Base-by-base conservation (phyloP, 2,888 invertebrate species). In the Amiota minor region DNA sequence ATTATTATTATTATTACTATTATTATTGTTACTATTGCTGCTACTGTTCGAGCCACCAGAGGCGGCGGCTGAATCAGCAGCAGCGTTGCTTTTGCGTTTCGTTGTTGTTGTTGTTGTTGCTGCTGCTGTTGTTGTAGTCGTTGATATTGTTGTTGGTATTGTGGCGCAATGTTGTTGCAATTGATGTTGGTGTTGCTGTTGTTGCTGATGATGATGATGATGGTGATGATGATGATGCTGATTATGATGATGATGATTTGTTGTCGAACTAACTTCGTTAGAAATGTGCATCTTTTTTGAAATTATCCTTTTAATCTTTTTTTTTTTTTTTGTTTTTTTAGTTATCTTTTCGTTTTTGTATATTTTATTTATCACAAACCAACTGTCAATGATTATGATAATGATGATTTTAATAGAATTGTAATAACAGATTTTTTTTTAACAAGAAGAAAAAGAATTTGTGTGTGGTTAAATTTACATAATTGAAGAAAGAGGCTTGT, bases 201-300 rank as follows among this genome's bases (percentile, higher is more conserved):
- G 79, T 0, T 79, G 80, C 0, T 77, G 78, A 0, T 76, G 78
- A 0, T 78, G 80, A 1, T 81, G 82, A 0, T 81, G 81, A 0
- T 77, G 78, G 0, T 81, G 81, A 11, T 83, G 81, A 35, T 81
- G 83, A 46, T 78, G 82, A 8, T 81, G 81, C 64, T 80, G 77
- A 75, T 82, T 91, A 72, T 91, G 91, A 23, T 91, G 88, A 67
- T 91, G 91, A 78, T 90, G 16, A 73, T 83, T 92, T 73, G 94
- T 94, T 74, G 94, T 94, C 71, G 94, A 93, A 88, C 93, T 93
- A 88, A 94, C 94, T 92, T 95, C 95, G 91, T 93, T 93, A 83
- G 94, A 93, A 90, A 95, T 90, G 92, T 95, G 95, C 95, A 95
- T 95, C 90, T 81, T 84, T 23, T 23, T 23, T 3, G 1, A n/a